Conservation (phyloP, 1,140 invertebrate species). For the Atta cephalotes region DNA sequence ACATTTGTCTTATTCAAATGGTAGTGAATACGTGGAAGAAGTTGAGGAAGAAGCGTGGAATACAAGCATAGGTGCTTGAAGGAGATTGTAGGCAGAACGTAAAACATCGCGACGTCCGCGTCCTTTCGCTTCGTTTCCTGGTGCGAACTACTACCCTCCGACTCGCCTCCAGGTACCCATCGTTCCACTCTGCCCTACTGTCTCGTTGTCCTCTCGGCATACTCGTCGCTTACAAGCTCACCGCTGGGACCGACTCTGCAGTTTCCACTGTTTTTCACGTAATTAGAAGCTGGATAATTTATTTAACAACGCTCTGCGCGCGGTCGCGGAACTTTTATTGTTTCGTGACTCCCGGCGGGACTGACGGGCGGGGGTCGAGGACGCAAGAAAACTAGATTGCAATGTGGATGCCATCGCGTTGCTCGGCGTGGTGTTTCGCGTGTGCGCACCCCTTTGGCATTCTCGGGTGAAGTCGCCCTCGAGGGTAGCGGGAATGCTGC, state of each 20-base stretch:
- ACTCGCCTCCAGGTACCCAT: background rate
- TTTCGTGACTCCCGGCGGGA: constrained; percentile 67
- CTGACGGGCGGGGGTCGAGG: constrained; percentile 23
- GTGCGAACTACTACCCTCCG: constrained; percentile 3
- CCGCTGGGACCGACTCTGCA: constrained; percentile 74
- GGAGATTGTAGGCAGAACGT: constrained; percentile 51
- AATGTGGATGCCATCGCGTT: constrained; percentile 30
- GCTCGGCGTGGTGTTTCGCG: constrained; percentile 13
- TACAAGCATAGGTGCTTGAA: background rate
- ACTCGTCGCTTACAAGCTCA: constrained; percentile 68
- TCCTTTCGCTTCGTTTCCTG: constrained; percentile 22
- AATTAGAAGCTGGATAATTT: constrained; percentile 83
- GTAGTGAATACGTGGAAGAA: constrained; percentile 10
- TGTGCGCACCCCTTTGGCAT: constrained; percentile 22
- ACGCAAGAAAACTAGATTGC: constrained; percentile 68
- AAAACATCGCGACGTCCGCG: constrained; percentile 31
- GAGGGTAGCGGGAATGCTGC: background rate
- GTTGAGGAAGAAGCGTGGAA: constrained; percentile 47
- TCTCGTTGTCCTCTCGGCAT: constrained; percentile 31
- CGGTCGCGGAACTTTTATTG: constrained; percentile 79
- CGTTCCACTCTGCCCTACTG: constrained; percentile 31
- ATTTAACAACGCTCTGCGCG: constrained; percentile 80
- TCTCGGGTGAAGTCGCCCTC: background rate
- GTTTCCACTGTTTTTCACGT: constrained; percentile 79
- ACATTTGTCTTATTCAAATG: constrained; percentile 80